Conservation (phyloP, 1,140 invertebrate species). For the Nebria ingens region DNA sequence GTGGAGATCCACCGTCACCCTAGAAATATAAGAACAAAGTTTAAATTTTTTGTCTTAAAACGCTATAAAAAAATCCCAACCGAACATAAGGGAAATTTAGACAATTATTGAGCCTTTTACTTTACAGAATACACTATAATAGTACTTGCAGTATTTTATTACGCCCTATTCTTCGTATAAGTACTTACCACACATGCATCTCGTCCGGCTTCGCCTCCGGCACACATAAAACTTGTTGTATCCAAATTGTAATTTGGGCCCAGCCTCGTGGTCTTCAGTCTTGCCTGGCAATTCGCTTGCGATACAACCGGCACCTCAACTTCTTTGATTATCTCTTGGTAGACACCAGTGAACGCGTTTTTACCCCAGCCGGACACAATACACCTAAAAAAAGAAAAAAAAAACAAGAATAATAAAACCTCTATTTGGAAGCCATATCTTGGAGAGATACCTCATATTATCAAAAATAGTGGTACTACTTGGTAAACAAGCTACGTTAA, state of each 20-base stretch:
- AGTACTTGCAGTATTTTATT: too few species aligned
- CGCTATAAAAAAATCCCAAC: too few species aligned
- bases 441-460: slow-evolving; percentile 40
- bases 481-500: slow-evolving; percentile 61
- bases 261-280: slow-evolving; percentile 51
- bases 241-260: slow-evolving; percentile 50
- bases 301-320: slow-evolving; percentile 59
- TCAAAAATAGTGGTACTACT: slow-evolving; percentile 40
- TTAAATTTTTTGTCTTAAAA: background rate
- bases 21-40: slow-evolving; percentile 29
- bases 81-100: too few species aligned
- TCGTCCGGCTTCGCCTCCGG: slow-evolving; percentile 63
- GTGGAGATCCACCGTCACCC: slow-evolving; percentile 66
- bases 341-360: slow-evolving; percentile 55
- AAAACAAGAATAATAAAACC: slow-evolving; percentile 13
- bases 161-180: too few species aligned
- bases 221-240: slow-evolving; percentile 59
- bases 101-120: too few species aligned
- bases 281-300: slow-evolving; percentile 48
- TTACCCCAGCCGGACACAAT: slow-evolving; percentile 76
- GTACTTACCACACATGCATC: slow-evolving; percentile 56
- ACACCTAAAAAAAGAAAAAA: slow-evolving; percentile 42
- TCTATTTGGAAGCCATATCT: background rate
- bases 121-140: too few species aligned
- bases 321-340: slow-evolving; percentile 55